phyloP scores from a whole-genome alignment of 2,797 vertebrate species.

The Alauda arvensis region DNA sequence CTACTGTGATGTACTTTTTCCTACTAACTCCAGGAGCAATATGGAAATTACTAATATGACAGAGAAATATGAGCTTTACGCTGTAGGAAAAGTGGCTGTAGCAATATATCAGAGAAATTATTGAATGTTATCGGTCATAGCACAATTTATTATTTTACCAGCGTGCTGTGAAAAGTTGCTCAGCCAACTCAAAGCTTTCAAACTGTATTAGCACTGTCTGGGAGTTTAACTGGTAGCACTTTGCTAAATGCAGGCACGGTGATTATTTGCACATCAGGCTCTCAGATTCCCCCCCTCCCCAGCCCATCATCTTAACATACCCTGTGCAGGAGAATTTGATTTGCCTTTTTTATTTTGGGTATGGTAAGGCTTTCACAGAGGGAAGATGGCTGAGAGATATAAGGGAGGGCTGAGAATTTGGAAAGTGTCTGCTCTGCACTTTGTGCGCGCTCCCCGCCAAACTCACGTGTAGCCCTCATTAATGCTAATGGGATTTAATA shows the following conservation, averaged over 20 bases:
- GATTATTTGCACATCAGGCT: conserved; percentile 34
- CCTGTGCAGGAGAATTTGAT: background rate
- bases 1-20: background rate
- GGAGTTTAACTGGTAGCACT: background rate
- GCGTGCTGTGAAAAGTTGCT: conserved; percentile 40
- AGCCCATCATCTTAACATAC: background rate
- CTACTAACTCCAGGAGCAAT: conserved; percentile 23
- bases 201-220: background rate
- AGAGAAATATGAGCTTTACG: conserved; percentile 53
- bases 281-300: background rate
- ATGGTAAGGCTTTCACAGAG: background rate
- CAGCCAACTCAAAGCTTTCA: conserved; percentile 18
- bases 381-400: conserved; percentile 23
- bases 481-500: conserved; percentile 65
- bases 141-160: conserved; percentile 57
- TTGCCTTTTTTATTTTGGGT: conserved; percentile 43
- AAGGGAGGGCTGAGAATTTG: conserved; percentile 38
- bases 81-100: conserved; percentile 22
- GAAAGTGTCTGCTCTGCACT: conserved; percentile 57
- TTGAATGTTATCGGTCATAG: conserved; percentile 61
- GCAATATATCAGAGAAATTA: conserved; percentile 48
- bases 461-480: conserved; percentile 44
- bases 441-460: conserved; percentile 37
- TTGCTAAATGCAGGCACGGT: conserved; percentile 1
- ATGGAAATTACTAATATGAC: conserved; percentile 61